phyloP scores from a whole-genome alignment of 2,113 vertebrate species.

The Larimichthys crocea region DNA sequence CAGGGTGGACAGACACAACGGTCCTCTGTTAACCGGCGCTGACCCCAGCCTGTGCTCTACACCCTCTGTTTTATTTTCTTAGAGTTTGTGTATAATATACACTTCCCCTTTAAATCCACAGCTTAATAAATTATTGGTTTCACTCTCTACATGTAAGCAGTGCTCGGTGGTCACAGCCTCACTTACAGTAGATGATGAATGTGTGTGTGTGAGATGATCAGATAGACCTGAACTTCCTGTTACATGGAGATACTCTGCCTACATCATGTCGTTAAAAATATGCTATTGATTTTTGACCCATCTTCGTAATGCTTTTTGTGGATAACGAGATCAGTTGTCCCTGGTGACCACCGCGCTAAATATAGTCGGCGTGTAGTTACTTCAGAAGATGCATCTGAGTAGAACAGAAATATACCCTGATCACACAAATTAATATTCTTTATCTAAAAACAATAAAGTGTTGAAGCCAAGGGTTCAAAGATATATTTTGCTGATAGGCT shows the following conservation, averaged over 20 bases:
- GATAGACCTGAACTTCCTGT: conserved; percentile 1
- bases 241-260: not conserved
- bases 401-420: not conserved
- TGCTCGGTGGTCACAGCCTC: not conserved
- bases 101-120: conserved; percentile 2
- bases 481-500: no score
- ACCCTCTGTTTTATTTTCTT: not conserved
- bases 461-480: not conserved
- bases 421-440: not conserved
- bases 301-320: conserved; percentile 21
- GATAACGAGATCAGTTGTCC: conserved; percentile 22
- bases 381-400: not conserved
- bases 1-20: conserved; percentile 55
- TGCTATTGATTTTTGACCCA: conserved; percentile 43
- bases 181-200: conserved; percentile 2
- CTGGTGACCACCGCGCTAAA: conserved; percentile 23
- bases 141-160: not conserved
- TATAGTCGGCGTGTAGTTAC: conserved; percentile 5
- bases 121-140: not conserved
- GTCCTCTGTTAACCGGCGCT: conserved; percentile 44
- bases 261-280: conserved; percentile 14
- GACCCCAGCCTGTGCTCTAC: not conserved
- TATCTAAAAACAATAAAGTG: not conserved
- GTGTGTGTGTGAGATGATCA: not conserved
- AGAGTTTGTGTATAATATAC: not conserved